Evolutionary conservation across 2,113 vertebrate genomes (phyloP).

Genomic region (Centropus unirufus): DNA sequence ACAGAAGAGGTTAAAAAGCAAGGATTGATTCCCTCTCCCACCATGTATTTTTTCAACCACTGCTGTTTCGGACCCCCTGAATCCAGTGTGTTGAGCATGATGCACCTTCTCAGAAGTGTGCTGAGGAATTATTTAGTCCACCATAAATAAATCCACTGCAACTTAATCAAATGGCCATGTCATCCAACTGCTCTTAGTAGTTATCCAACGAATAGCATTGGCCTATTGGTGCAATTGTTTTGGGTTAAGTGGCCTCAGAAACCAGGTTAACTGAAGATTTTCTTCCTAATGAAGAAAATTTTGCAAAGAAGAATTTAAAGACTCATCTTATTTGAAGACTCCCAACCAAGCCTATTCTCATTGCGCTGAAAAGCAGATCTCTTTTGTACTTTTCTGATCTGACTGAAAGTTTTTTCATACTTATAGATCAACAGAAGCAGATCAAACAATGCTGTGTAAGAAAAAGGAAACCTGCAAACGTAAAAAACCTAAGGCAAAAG

Average conservation of each 20-base stretch:
- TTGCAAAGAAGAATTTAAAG: not conserved
- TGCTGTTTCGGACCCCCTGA: not conserved
- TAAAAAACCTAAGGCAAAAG: not conserved
- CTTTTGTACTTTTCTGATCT: not conserved
- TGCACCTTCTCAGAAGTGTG: not conserved
- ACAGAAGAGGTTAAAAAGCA: not conserved
- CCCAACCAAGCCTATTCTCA: not conserved
- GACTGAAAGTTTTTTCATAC: not conserved
- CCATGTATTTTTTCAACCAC: not conserved
- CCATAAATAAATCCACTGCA: not conserved
- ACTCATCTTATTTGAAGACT: not conserved
- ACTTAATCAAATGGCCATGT: not conserved
- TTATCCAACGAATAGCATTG: not conserved
- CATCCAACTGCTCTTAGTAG: not conserved
- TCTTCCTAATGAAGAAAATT: not conserved
- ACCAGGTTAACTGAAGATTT: not conserved
- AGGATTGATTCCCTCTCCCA: not conserved
- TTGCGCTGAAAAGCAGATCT: not conserved
- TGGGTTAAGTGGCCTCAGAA: not conserved
- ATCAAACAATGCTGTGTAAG: not conserved
- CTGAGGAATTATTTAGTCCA: not conserved
- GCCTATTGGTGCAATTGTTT: not conserved
- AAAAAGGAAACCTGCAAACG: not conserved
- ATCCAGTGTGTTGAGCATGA: not conserved
- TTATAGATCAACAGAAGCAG: not conserved